phyloP scores from a whole-genome alignment of 2,797 vertebrate species.

The Manis pentadactyla region DNA sequence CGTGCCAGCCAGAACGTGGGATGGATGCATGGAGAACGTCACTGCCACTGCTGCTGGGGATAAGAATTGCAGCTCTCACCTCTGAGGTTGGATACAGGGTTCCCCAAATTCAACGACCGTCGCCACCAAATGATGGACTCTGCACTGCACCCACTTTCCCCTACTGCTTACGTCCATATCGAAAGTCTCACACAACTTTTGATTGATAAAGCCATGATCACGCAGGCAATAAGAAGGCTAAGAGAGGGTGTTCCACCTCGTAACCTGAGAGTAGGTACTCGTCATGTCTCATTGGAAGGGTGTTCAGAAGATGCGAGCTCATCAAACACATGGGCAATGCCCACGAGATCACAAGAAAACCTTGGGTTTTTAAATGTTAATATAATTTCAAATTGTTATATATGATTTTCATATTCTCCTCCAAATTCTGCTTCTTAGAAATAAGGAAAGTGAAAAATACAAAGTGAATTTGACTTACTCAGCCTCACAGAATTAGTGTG shows the following conservation, averaged over 20 bases:
- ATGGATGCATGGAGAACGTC: background rate
- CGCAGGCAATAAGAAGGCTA: background rate
- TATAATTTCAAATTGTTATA: background rate
- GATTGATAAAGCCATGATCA: background rate
- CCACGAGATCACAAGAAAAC: background rate
- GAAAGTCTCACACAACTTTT: background rate
- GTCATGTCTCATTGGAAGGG: background rate
- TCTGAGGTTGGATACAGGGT: background rate
- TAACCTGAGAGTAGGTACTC: background rate
- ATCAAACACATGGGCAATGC: background rate
- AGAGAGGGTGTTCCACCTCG: background rate
- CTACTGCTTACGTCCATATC: background rate
- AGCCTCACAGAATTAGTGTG: background rate
- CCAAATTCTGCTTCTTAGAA: background rate
- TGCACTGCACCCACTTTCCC: rapidly evolving
- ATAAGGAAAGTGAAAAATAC: background rate
- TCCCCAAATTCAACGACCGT: background rate
- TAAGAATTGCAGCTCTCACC: background rate
- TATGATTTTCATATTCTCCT: background rate
- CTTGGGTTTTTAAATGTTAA: background rate
- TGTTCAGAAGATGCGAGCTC: background rate
- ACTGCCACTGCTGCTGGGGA: background rate
- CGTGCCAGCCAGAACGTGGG: no score
- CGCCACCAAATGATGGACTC: background rate
- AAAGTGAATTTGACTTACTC: background rate